phyloP scores from a whole-genome alignment of 2,888 invertebrate genomes.

The Formica aserva region DNA sequence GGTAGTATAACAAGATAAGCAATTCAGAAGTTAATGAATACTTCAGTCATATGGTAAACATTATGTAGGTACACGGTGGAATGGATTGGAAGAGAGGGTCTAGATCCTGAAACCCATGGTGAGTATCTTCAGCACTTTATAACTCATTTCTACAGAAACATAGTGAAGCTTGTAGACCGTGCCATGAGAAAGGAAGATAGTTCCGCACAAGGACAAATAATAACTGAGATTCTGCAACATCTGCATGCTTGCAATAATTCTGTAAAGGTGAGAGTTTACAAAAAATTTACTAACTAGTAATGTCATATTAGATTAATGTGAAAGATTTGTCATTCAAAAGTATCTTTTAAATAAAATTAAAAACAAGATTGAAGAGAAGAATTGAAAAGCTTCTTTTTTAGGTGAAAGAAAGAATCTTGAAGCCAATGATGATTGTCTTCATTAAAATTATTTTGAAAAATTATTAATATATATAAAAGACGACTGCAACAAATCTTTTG shows the following conservation, averaged over 20 bases:
- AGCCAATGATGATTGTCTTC: neutral
- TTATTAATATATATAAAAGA: neutral
- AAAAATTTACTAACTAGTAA: neutral
- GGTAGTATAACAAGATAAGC: neutral
- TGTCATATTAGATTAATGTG: neutral
- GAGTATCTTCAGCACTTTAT: constrained; percentile 98
- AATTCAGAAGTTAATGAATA: neutral
- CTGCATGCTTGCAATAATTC: constrained; percentile 98
- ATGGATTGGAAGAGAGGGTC: constrained; percentile 98
- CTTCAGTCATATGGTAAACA: neutral
- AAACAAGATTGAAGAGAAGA: neutral
- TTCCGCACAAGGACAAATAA: constrained; percentile 96
- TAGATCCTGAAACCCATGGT: constrained; percentile 96
- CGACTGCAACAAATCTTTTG: neutral
- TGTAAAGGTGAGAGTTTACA: constrained; percentile 88
- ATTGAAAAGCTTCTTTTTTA: neutral
- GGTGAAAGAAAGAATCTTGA: neutral
- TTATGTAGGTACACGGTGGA: constrained; percentile 94
- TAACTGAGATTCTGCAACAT: constrained; percentile 97
- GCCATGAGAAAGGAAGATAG: constrained; percentile 98
- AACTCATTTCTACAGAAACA: constrained; percentile 97
- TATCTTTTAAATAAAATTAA: neutral
- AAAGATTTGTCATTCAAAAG: neutral
- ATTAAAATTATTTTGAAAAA: neutral
- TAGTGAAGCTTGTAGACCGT: constrained; percentile 95